Evolutionary conservation across 1,140 invertebrate genomes (phyloP), one percentile per base, ranked within the genome.

Genomic region (Caenorhabditis brenneri): DNA sequence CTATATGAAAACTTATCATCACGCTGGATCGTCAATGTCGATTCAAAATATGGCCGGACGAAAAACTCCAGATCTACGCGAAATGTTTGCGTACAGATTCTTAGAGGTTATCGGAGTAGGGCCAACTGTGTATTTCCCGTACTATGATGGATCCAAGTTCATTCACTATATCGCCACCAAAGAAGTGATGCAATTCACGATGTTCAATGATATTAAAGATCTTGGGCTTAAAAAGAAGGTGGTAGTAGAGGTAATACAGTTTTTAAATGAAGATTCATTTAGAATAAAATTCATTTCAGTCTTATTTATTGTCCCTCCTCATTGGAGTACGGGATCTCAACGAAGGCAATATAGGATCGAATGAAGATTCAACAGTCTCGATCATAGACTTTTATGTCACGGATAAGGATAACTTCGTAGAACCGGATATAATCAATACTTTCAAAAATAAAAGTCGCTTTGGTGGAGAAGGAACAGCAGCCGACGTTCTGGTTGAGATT

Each of bases 171-270:
- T 65, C 33, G 58, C 58, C 12, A 65, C 58, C 22, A 15, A 65
- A 22, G 15, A 65, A 81, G 80, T 81, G 12, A 29, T 19, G 12
- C 49, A 81, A 69, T 81, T 81, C 80, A 81, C 65, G 27, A 24
- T 65, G 27, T 49, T 81, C 5, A 49, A 60, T 2, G 24, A 65
- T 5, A 9, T 81, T 81, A 33, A 81, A 15, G 80, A 81, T 58
- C 6, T 81, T 81, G 29, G 9, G 65, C 24, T 81, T 49, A 49
- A 81, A 81, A 81, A 81, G 12, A 65, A 81, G 69, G 12, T 81
- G 3, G 51, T 81, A 65, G 80, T 81, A 29, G 51, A 81, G 80
- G 80, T 81, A 69, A 81, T 60, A 81, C 80, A 81, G 15, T 81
- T 65, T 65, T 33, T 65, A 16, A 65, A 33, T 65, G 3, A 65